phyloP scores from a whole-genome alignment of 2,797 vertebrate species.

The Columba guinea region DNA sequence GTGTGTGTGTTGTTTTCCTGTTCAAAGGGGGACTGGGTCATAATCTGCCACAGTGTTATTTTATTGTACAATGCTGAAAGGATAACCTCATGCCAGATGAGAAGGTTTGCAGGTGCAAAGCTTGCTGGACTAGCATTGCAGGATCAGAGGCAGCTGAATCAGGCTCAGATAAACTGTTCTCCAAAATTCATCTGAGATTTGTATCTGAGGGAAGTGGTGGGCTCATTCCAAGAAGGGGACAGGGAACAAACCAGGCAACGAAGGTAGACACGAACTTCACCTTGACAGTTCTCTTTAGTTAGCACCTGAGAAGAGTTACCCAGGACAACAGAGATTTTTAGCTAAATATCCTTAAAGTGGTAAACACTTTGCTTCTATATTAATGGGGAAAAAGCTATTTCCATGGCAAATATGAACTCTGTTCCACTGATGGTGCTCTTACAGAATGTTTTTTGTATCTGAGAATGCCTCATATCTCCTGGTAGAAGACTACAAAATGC shows the following conservation, averaged over 20 bases:
- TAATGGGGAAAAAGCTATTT: not conserved
- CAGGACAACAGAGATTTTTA: not conserved
- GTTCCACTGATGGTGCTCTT: not conserved
- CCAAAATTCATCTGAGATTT: not conserved
- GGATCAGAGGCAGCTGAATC: not conserved
- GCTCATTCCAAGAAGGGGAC: not conserved
- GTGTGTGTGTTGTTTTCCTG: not conserved
- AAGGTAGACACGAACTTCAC: not conserved
- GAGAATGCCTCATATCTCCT: not conserved
- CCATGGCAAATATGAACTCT: not conserved
- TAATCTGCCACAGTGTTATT: not conserved
- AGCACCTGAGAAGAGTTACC: not conserved
- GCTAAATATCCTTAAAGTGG: not conserved
- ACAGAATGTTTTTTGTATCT: not conserved
- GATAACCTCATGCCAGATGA: not conserved
- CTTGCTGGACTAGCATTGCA: not conserved
- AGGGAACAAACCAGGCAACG: not conserved
- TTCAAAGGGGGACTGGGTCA: not conserved
- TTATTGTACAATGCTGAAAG: not conserved
- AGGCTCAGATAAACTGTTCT: not conserved
- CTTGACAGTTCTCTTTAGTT: not conserved
- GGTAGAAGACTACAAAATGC: not conserved
- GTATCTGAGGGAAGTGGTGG: accelerated
- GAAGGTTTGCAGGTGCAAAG: not conserved
- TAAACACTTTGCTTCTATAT: not conserved